These are phyloP conservation scores for Astatoreochromis straeleni DNA, from an alignment of 2,113 vertebrate species.

Conservation along the genomic window DNA sequence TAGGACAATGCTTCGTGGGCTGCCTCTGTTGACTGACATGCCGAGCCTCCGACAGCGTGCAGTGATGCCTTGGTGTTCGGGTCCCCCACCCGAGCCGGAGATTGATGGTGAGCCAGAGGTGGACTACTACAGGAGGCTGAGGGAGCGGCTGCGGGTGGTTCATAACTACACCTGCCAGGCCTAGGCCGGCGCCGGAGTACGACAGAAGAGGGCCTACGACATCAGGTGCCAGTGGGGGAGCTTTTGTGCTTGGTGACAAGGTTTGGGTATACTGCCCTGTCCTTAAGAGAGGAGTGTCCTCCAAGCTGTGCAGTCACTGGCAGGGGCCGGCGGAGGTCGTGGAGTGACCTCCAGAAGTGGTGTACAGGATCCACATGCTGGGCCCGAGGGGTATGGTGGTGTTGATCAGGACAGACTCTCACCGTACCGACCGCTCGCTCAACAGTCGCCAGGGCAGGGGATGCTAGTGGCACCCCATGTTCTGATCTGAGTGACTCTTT, in stretches of 20 bases:
- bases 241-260: background rate
- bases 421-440: background rate
- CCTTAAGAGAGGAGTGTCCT: background rate
- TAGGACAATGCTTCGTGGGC: rapidly evolving
- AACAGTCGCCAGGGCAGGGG: rapidly evolving
- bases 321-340: rapidly evolving
- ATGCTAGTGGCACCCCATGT: background rate
- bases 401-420: background rate
- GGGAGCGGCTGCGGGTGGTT: background rate
- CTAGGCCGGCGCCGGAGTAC: background rate
- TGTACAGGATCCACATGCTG: background rate
- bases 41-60: background rate
- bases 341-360: rapidly evolving
- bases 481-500: background rate
- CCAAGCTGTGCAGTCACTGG: rapidly evolving
- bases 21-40: background rate
- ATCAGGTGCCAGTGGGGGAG: background rate
- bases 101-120: background rate
- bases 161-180: background rate
- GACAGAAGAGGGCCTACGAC: rapidly evolving
- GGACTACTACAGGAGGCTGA: background rate
- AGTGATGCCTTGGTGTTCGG: background rate
- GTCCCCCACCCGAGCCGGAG: rapidly evolving
- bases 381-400: background rate
- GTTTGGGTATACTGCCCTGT: background rate